phyloP scores from a whole-genome alignment of 2,797 vertebrate genomes.

The Hirundo rustica region DNA sequence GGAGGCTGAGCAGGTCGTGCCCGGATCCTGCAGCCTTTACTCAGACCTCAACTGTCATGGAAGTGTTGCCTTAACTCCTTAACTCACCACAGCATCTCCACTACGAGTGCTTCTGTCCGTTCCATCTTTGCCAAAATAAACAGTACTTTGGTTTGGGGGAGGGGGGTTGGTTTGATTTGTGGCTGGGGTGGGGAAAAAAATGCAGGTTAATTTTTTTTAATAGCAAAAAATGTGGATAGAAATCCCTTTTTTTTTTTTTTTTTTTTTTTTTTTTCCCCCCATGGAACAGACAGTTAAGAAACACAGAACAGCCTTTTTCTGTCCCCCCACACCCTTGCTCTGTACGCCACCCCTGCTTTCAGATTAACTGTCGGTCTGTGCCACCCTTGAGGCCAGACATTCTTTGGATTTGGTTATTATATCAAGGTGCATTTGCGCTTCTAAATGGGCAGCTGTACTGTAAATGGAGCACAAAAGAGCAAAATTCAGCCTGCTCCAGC shows the following conservation, averaged over 20 bases:
- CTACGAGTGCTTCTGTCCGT: background rate
- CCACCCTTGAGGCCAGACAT: conserved; percentile 21
- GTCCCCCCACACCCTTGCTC: background rate
- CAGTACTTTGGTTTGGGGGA: background rate
- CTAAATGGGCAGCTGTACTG: conserved; percentile 53
- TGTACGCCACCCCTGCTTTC: conserved; percentile 11
- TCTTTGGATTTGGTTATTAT: conserved; percentile 60
- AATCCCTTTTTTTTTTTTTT: background rate
- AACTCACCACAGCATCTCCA: background rate
- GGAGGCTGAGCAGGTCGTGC: background rate
- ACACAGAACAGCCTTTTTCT: background rate
- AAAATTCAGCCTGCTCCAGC: conserved; percentile 55
- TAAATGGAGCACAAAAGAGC: conserved; percentile 71
- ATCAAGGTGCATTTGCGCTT: conserved; percentile 55
- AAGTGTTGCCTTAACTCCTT: background rate
- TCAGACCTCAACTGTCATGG: background rate
- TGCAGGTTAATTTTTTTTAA: background rate
- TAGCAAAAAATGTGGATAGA: background rate
- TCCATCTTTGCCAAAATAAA: background rate
- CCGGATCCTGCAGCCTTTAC: background rate
- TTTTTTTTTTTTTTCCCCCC: background rate
- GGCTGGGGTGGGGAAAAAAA: background rate
- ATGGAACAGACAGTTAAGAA: background rate
- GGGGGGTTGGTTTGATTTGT: no score
- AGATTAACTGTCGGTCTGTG: conserved; percentile 29